A percentile compares a stretch with the other conserved stretches of the same genome.
These are phyloP conservation scores for Marcusenius ussheri DNA, from an alignment of 2,113 vertebrate genomes.

Conservation along the genomic window DNA sequence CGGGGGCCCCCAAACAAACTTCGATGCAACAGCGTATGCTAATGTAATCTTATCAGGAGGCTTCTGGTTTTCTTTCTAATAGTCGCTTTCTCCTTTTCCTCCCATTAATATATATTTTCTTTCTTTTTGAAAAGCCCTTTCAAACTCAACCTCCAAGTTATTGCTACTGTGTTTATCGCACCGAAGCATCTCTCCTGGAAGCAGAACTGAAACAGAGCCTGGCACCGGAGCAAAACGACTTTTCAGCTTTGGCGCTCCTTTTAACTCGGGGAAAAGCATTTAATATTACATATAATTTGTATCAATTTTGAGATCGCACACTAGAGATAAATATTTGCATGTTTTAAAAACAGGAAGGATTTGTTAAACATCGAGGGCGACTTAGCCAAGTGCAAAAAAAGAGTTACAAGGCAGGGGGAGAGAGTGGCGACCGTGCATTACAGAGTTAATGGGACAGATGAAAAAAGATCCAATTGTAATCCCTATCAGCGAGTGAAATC, in stretches of 20 bases:
- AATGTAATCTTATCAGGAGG: slow-evolving; percentile 38
- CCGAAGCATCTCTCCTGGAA: slow-evolving; percentile 43
- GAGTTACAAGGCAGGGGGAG: slow-evolving; percentile 19
- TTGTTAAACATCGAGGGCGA: slow-evolving; percentile 44
- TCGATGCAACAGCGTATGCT: slow-evolving; percentile 32
- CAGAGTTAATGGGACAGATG: slow-evolving; percentile 57
- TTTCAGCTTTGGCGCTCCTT: slow-evolving; percentile 40
- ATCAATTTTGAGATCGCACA: slow-evolving; percentile 47
- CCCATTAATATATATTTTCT: slow-evolving; percentile 35
- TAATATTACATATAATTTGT: slow-evolving; percentile 38
- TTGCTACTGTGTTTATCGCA: slow-evolving; percentile 47
- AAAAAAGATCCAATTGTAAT: slow-evolving; percentile 61
- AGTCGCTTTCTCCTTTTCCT: slow-evolving; percentile 43
- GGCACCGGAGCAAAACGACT: slow-evolving; percentile 45
- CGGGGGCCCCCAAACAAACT: slow-evolving; percentile 36
- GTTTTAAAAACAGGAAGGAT: slow-evolving; percentile 57
- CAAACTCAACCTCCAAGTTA: slow-evolving; percentile 49
- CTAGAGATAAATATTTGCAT: slow-evolving; percentile 45
- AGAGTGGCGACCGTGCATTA: slow-evolving; percentile 42
- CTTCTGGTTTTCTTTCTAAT: slow-evolving; percentile 41
- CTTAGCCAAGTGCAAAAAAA: slow-evolving; percentile 29
- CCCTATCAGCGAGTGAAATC: slow-evolving; percentile 58
- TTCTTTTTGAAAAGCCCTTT: slow-evolving; percentile 43
- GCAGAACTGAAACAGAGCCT: slow-evolving; percentile 47
- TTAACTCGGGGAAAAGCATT: slow-evolving; percentile 20